phyloP scores from a whole-genome alignment of 2,113 vertebrate genomes.

The Mohoua ochrocephala region DNA sequence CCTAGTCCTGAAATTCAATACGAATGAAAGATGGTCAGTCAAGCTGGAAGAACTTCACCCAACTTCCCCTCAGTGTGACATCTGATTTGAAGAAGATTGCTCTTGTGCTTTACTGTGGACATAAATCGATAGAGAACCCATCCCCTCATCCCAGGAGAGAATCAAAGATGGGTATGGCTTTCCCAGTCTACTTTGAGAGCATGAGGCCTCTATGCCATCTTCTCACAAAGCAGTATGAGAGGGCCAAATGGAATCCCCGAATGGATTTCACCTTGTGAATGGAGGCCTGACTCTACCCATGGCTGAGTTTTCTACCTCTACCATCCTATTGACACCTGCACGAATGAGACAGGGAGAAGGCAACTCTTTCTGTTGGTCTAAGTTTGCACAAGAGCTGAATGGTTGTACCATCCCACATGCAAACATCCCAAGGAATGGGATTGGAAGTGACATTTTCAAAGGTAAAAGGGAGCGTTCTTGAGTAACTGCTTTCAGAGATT shows the following conservation, averaged over 20 bases:
- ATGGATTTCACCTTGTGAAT: neutral
- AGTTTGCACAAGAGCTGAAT: neutral
- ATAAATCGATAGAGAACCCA: neutral
- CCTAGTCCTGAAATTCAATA: neutral
- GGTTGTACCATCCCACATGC: neutral
- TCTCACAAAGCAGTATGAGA: neutral
- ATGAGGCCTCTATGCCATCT: neutral
- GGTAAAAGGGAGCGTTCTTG: rapidly evolving
- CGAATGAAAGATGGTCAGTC: neutral
- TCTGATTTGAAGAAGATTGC: neutral
- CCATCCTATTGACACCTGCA: neutral
- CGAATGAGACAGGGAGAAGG: neutral
- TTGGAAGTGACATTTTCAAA: neutral
- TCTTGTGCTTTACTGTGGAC: neutral
- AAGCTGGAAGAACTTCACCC: neutral
- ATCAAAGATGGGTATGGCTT: neutral
- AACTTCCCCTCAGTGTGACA: neutral
- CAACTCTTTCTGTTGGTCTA: neutral
- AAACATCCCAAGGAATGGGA: neutral
- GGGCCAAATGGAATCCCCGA: neutral
- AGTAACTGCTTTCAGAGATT: neutral
- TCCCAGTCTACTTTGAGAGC: neutral
- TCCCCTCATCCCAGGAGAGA: neutral
- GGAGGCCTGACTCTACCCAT: neutral
- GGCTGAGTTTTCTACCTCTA: neutral